phyloP scores from a whole-genome alignment of 2,888 invertebrate genomes.

The Torymus auratus region DNA sequence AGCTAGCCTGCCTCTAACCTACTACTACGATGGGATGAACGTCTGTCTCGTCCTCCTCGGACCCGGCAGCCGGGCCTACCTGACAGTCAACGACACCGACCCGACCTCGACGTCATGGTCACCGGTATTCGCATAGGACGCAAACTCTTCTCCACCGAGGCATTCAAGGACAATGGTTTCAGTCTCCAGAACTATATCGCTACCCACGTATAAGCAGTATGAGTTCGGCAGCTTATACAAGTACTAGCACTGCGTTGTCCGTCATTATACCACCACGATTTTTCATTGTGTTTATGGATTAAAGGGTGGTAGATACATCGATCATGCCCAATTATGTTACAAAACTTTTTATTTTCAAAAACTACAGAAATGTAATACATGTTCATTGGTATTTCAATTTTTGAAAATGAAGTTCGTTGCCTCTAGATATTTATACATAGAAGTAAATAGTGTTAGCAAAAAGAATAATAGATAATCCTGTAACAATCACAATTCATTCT shows the following conservation, averaged over 20 bases:
- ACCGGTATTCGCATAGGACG: background rate
- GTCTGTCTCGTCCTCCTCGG: background rate
- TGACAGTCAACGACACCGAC: constrained; percentile 16
- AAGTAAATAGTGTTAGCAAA: too few species aligned
- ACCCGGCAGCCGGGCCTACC: background rate
- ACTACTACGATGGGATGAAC: constrained; percentile 9
- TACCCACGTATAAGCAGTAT: constrained; percentile 78
- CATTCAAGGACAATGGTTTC: constrained; percentile 77
- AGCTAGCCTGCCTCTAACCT: background rate
- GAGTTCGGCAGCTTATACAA: constrained; percentile 78
- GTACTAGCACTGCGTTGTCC: constrained; percentile 82
- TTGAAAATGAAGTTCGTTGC: too few species aligned
- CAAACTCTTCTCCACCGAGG: background rate
- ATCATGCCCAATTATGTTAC: background rate
- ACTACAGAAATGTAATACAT: too few species aligned
- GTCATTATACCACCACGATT: constrained; percentile 79
- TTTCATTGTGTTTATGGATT: constrained; percentile 79
- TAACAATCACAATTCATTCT: too few species aligned
- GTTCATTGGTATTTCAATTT: too few species aligned
- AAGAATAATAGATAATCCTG: too few species aligned
- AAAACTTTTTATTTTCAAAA: too few species aligned
- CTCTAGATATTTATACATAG: too few species aligned
- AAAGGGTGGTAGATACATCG: constrained; percentile 11
- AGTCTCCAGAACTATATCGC: constrained; percentile 77
- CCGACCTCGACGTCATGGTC: background rate